These are phyloP conservation scores for Heliconius ismenius DNA, from an alignment of 2,888 invertebrate species.

Conservation along the genomic window DNA sequence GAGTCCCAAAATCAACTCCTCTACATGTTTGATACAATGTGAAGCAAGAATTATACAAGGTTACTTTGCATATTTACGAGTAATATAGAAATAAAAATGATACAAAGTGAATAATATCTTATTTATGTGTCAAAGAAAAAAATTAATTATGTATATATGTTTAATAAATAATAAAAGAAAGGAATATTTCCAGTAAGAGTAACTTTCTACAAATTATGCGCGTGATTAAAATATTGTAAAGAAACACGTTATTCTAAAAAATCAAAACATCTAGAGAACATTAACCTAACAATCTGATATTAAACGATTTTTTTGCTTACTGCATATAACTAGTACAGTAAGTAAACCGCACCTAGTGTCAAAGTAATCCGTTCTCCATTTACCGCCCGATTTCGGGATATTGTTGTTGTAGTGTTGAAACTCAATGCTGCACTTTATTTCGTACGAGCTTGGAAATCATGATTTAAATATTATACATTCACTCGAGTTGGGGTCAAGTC, in stretches of 20 bases:
- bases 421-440: not conserved
- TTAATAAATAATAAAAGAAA: too few species aligned
- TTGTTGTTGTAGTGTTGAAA: too few species aligned
- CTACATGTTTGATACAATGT: too few species aligned
- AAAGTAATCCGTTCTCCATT: not conserved
- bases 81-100: too few species aligned
- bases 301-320: not conserved
- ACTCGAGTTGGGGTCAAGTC: not conserved
- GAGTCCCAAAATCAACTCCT: too few species aligned
- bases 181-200: not conserved
- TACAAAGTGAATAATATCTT: not conserved
- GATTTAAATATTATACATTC: not conserved
- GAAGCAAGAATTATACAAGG: too few species aligned
- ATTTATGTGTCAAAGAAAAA: not conserved
- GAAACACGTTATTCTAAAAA: slow-evolving; percentile 20
- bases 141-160: not conserved
- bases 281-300: not conserved
- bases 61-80: too few species aligned
- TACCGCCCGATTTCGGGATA: not conserved
- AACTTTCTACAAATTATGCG: slow-evolving; percentile 7
- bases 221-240: not conserved
- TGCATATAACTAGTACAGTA: not conserved
- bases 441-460: not conserved
- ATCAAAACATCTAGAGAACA: slow-evolving; percentile 1
- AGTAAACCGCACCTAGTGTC: not conserved